Conservation (phyloP, 92 coral and sea anemone genomes). For the Hydrozoanthus gracilis region DNA sequence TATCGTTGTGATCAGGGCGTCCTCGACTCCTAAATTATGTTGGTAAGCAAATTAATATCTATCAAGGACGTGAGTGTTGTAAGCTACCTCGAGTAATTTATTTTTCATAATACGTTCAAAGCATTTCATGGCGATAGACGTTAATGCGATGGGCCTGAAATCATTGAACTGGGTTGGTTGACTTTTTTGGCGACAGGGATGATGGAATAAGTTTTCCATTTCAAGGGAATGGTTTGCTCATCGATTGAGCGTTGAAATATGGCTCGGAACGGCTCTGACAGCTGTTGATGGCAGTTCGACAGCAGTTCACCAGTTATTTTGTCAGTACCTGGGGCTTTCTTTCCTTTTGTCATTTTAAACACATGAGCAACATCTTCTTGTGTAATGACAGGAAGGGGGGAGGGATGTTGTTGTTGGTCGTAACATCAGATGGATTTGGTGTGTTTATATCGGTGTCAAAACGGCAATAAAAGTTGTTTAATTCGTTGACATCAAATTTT, state of each 20-base stretch:
- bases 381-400: not conserved
- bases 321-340: not conserved
- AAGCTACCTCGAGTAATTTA: not conserved
- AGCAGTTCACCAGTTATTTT: not conserved
- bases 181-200: not conserved
- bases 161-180: not conserved
- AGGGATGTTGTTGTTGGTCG: not conserved
- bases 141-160: not conserved
- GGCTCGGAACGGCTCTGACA: not conserved
- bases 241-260: not conserved
- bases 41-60: not conserved
- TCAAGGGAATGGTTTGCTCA: not conserved
- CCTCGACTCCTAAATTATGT: not conserved
- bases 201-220: not conserved
- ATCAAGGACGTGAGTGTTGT: not conserved
- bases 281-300: not conserved
- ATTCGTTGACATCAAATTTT: not conserved
- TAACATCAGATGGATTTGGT: not conserved
- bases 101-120: not conserved
- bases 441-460: not conserved
- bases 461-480: not conserved
- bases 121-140: not conserved
- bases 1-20: not conserved
- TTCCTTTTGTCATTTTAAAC: not conserved
- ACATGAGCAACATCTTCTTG: not conserved